phyloP scores from a whole-genome alignment of 1,140 invertebrate genomes.

The Drosophila sulfurigaster region DNA sequence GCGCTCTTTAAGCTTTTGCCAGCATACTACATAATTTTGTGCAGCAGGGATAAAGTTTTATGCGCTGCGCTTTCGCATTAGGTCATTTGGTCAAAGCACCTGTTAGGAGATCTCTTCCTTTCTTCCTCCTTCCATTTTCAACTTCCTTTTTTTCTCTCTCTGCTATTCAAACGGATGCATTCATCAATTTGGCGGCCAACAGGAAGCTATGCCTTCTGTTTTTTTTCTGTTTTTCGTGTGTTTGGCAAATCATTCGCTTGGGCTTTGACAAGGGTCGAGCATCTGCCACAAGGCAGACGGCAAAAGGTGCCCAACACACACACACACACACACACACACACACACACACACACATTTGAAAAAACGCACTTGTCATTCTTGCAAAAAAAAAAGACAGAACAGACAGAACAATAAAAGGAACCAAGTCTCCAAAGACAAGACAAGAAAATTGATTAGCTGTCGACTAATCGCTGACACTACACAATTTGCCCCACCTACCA shows the following conservation, averaged over 20 bases:
- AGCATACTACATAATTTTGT: constrained; percentile 63
- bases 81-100: constrained; percentile 69
- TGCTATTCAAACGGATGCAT: constrained; percentile 80
- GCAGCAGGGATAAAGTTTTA: not conserved
- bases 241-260: not conserved
- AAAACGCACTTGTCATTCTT: constrained; percentile 68
- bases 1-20: constrained; percentile 65
- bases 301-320: constrained; percentile 26
- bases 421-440: constrained; percentile 4
- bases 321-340: constrained; percentile 2
- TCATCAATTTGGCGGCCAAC: constrained; percentile 80
- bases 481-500: constrained; percentile 10
- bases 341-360: constrained; percentile 44
- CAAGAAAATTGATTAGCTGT: constrained; percentile 73
- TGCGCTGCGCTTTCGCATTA: constrained; percentile 8
- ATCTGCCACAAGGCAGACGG: constrained; percentile 49
- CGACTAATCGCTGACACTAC: constrained; percentile 76
- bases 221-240: constrained; percentile 10
- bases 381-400: not conserved
- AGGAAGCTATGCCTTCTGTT: constrained; percentile 52
- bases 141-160: constrained; percentile 49
- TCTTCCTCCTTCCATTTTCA: not conserved
- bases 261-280: constrained; percentile 71
- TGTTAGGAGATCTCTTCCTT: constrained; percentile 54
- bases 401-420: not conserved